Base-by-base conservation (phyloP, 2,113 vertebrate species). In the Rhinichthys klamathensis region DNA sequence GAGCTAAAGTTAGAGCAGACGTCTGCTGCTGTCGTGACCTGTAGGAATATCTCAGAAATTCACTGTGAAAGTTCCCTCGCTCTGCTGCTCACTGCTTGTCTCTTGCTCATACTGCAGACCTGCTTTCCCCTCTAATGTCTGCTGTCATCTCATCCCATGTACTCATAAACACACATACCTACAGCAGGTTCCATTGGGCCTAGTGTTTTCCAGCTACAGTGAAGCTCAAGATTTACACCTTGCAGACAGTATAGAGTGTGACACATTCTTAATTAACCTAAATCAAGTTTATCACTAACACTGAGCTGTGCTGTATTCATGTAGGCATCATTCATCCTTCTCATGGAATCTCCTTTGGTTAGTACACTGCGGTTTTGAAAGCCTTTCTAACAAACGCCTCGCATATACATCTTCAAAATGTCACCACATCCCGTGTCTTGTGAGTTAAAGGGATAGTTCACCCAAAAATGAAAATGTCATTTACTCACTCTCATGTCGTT, bases 1-100 rank as follows among this genome's bases (percentile, higher is more conserved):
- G 88, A 89, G 56, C 61, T 87, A 12, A 88, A 80, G 76, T 86
- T 85, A 5, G 56, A 41, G 15, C 61, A 41, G 41, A 44, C n/a
- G 6, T 25, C 58, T 35, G 6, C 54, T 25, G 58, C 23, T 27
- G 80, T 23, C 13, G 16, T 27, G 41, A 35, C 75, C 30, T 92
- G 91, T 75, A 69, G 3, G 32, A 84, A 67, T 23, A 9, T 73
- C 11, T 74, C 80, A 21, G 76, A 49, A 7, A 56, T 84, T 60
- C 56, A 10, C 2, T 60, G 23, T 74, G 78, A 72, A 63, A 12
- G 6, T 16, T 25, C 25, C 13, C 27, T 54, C 12, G 30, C 51
- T 46, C 54, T 75, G 4, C 30, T 83, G 7, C 3, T 61, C 58
- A n/a, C 80, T 35, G 30, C 84, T 10, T 70, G 51, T 77, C 54